Evolutionary conservation across 2,113 vertebrate species (phyloP), one percentile per base, ranked within the genome.

Genomic region (Limnothrissa miodon): DNA sequence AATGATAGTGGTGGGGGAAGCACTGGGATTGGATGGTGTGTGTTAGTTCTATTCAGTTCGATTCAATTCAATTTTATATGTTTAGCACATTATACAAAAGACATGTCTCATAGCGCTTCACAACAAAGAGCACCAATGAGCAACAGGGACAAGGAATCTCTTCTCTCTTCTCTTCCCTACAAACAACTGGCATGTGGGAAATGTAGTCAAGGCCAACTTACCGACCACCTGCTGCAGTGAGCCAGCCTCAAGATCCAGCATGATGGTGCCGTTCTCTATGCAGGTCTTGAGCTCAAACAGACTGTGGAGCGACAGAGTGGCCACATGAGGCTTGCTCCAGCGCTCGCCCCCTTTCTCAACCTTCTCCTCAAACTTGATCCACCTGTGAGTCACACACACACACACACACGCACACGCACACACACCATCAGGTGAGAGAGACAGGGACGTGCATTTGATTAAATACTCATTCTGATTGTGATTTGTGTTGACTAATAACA

Each of bases 321-420:
- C 95, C 84, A 99, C 98, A 0, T 99, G 98, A 1, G 98, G 97
- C 86, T 99, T 99, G 84, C 97, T 99, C 98, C 98, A 99, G 83
- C 98, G 94, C 85, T 99, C 98, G 0, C 98, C 98, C 0, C 98
- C 97, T 83, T 96, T 95, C 87, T 99, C 98, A 53, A 99, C 97
- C 91, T 98, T 99, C 94, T 99, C 98, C 93, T 99, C 98, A 88
- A 99, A 99, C 89, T 99, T 99, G 87, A 99, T 98, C 98, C 97
- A 99, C 89, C 98, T 99, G 44, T 42, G 82, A 81, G 79, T 10
- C 0, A 23, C 2, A 19, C 2, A 48, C 39, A 9, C 45, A 39
- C 1, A 78, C 23, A 42, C 0, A 62, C 6, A 80, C 70, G 78
- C 29, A 33, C 56, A 23, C 13, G 81, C 9, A 33, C 39, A 21